These are phyloP conservation scores for Eudyptes chrysolophus DNA, from an alignment of 2,113 vertebrate species.

Conservation along the genomic window DNA sequence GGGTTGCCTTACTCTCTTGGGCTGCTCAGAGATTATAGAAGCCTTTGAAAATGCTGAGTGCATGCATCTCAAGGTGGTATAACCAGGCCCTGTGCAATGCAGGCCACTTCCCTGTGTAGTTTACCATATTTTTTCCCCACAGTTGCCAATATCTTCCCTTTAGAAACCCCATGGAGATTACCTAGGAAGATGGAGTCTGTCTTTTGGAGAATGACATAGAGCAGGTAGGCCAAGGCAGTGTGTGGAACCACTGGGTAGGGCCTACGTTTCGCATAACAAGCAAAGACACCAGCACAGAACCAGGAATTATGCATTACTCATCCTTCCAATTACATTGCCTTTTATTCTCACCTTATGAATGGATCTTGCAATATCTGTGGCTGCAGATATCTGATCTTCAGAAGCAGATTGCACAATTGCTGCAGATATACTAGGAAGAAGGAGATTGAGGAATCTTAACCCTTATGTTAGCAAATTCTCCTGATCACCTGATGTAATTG, in stretches of 20 bases:
- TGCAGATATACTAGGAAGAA: not conserved
- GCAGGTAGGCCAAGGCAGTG: accelerated
- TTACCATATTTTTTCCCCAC: not conserved
- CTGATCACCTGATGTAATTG: not conserved
- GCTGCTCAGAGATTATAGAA: not conserved
- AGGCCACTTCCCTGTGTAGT: not conserved
- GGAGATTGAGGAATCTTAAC: slow-evolving; percentile 2
- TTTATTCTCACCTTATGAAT: slow-evolving; percentile 34
- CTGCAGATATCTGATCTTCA: slow-evolving; percentile 27
- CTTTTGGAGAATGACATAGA: not conserved
- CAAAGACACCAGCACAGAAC: not conserved
- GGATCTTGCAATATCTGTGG: slow-evolving; percentile 23
- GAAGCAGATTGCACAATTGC: slow-evolving; percentile 11
- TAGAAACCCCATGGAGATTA: not conserved
- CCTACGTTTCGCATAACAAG: not conserved
- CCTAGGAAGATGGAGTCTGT: not conserved
- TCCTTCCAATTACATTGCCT: not conserved
- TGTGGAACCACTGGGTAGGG: slow-evolving; percentile 9
- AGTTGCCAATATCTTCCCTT: not conserved
- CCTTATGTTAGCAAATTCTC: not conserved
- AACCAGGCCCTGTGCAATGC: not conserved
- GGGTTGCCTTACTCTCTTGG: not conserved
- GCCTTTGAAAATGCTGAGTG: not conserved
- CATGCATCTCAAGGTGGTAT: not conserved
- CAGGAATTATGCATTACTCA: slow-evolving; percentile 49